Percentiles rank a stretch among this genome's conserved stretches.
phyloP scores from a whole-genome alignment of 2,888 invertebrate genomes.

The Bruchidius siliquastri region DNA sequence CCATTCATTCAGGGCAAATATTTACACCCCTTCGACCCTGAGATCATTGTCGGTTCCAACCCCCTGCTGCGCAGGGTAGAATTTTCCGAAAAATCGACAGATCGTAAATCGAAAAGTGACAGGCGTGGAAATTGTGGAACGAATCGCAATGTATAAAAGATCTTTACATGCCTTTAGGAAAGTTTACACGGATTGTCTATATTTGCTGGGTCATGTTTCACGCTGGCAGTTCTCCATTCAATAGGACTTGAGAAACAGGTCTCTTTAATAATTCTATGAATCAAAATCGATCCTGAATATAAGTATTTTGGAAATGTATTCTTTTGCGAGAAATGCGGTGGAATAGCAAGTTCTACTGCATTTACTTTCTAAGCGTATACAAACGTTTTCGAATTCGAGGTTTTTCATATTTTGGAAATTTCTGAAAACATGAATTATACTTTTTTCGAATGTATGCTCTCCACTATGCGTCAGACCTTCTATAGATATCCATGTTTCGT shows the following conservation, averaged over 20 bases:
- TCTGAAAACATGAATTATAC: no score
- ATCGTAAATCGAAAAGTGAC: not conserved
- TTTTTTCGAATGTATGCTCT: no score
- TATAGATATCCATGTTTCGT: no score
- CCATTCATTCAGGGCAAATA: not conserved
- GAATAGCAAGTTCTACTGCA: no score
- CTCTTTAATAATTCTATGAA: no score
- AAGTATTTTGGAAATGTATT: no score
- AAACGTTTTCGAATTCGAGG: no score
- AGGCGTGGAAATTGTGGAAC: not conserved
- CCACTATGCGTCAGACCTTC: no score
- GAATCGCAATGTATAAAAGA: not conserved
- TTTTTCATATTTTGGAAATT: no score
- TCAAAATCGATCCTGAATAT: no score
- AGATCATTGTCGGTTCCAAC: not conserved
- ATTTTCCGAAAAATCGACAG: not conserved
- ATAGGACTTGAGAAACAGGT: not conserved
- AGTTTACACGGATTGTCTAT: not conserved
- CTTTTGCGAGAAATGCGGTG: no score
- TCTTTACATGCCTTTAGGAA: not conserved
- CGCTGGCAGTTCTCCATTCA: not conserved
- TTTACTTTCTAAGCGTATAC: no score
- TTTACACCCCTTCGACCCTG: not conserved
- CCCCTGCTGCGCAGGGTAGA: not conserved
- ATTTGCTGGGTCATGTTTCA: not conserved